These are phyloP conservation scores for Teinopalpus imperialis DNA, from an alignment of 2,888 invertebrate species.

Conservation along the genomic window DNA sequence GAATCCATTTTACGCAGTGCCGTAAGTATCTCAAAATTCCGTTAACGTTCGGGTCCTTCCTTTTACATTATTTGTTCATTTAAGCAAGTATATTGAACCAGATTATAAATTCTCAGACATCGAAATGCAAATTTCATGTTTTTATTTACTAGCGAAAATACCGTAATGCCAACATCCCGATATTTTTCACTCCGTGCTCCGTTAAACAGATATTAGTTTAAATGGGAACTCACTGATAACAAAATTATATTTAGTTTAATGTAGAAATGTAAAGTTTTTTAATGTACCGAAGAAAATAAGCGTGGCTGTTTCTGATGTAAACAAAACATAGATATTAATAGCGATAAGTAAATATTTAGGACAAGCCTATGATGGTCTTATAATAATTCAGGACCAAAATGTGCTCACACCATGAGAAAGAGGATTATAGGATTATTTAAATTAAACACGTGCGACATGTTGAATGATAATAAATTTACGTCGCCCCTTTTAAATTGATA, in stretches of 20 bases:
- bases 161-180: background rate
- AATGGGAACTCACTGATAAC: no score
- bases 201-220: background rate
- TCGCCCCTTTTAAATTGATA: constrained; percentile 18
- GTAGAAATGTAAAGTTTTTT: background rate
- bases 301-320: no score
- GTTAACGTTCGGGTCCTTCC: constrained; percentile 46
- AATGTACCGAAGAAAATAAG: no score
- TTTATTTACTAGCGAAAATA: background rate
- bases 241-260: background rate
- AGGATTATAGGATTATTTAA: constrained; percentile 22
- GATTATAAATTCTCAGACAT: background rate
- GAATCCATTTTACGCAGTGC: constrained; percentile 51
- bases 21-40: constrained; percentile 44
- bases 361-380: constrained; percentile 17
- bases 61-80: constrained; percentile 41
- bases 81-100: constrained; percentile 4
- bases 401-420: constrained; percentile 23
- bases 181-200: background rate
- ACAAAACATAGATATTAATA: constrained; percentile 25
- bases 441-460: constrained; percentile 22
- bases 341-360: constrained; percentile 26
- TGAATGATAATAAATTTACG: constrained; percentile 19
- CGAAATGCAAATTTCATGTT: constrained; percentile 1
- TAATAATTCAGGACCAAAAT: constrained; percentile 24